Evolutionary conservation across 2,113 vertebrate genomes (phyloP), one percentile per base, ranked within the genome.

Genomic region (Synodontis membranacea): DNA sequence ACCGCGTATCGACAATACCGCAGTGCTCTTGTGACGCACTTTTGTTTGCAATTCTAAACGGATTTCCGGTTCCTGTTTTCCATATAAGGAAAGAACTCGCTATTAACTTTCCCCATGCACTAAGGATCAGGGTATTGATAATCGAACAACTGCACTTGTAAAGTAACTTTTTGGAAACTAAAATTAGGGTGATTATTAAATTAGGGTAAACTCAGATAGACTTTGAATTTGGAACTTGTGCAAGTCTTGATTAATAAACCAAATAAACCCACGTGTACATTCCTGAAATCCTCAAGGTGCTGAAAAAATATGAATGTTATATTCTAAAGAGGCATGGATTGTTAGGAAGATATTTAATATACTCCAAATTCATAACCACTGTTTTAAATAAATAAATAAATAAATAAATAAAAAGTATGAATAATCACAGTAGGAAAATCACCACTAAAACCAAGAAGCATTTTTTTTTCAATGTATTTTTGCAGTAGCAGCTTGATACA

Each of bases 11-110:
- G 60, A 28, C 5, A 23, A 15, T 74, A 37, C 44, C 21, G 66
- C 64, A 74, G 31, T 66, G 72, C 66, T 44, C 50, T 60, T 14
- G 25, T 86, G 86, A 86, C 86, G 86, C 80, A 86, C 80, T 82
- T 86, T 56, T 83, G 68, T 82, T 82, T 64, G 80, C 48, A 9
- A 15, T 37, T 70, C 62, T 23, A 34, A 39, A 34, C 44, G 17
- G 17, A 39, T n/a, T 86, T 82, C 79, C 85, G 52, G 58, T 81
- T 83, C 54, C 80, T 58, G 19, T 75, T 75, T 15, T 10, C 42
- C 56, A 78, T 79, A 50, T 78, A 85, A 50, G 72, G 39, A 14
- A n/a, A 23, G 0, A 72, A 31, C 1, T 72, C 3, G 7, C 19
- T 25, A 70, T 42, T 9, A 42, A 72, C 21, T 11, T 75, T n/a